Evolutionary conservation across 1,140 invertebrate genomes (phyloP).

Genomic region (Neodiprion lecontei): DNA sequence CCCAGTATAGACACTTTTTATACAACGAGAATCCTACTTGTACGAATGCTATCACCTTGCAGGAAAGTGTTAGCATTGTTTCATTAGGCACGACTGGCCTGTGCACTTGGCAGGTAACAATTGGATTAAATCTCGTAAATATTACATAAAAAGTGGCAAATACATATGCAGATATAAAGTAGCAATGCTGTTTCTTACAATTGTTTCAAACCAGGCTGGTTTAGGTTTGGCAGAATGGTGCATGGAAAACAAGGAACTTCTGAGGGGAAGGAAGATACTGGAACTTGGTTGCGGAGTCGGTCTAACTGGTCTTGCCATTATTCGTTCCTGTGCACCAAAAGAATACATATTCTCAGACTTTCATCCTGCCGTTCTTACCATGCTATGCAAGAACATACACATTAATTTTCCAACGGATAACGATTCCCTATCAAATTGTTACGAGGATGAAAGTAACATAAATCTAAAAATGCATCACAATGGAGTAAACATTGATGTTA

Average conservation of each 20-base stretch:
- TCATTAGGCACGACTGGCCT: conserved; percentile 67
- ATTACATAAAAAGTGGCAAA: too few relatives aligned
- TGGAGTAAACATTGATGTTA: conserved; percentile 44
- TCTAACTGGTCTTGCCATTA: conserved; percentile 60
- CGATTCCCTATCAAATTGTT: conserved; percentile 10
- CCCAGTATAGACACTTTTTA: conserved; percentile 61
- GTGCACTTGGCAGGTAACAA: conserved; percentile 63
- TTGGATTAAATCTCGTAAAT: conserved; percentile 20
- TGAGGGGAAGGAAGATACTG: conserved; percentile 58
- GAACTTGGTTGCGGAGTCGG: conserved; percentile 68
- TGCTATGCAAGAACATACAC: conserved; percentile 57
- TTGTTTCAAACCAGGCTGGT: conserved; percentile 52
- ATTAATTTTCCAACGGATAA: conserved; percentile 47
- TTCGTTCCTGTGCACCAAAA: conserved; percentile 56
- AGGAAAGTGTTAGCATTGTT: conserved; percentile 64
- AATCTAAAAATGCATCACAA: conserved; percentile 33
- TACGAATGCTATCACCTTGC: conserved; percentile 52
- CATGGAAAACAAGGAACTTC: conserved; percentile 48
- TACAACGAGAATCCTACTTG: conserved; percentile 35
- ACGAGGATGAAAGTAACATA: conserved; percentile 21
- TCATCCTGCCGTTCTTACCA: conserved; percentile 60
- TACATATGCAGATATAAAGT: too few relatives aligned
- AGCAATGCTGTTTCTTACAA: not conserved
- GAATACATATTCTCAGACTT: conserved; percentile 64
- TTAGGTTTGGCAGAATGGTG: conserved; percentile 64